Evolutionary conservation across 2,113 vertebrate genomes (phyloP).

Genomic region (Craseonycteris thonglongyai): DNA sequence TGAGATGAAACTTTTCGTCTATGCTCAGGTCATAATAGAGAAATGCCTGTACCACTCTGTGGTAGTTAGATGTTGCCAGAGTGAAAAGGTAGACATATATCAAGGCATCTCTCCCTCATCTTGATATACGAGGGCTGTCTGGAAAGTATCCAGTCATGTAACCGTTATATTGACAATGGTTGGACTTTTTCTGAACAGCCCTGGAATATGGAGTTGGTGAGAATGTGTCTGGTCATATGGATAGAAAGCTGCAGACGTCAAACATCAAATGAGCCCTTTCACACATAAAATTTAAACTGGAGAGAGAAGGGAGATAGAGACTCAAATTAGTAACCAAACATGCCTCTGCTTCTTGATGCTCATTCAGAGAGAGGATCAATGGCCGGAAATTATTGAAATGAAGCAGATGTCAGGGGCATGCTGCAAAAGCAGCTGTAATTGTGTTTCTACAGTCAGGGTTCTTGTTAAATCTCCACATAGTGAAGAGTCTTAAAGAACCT

Average conservation of each 20-base stretch:
- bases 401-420: conserved; percentile 56
- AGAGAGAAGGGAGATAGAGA: not conserved
- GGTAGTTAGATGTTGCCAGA: not conserved
- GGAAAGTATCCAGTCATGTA: too few species aligned
- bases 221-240: not conserved
- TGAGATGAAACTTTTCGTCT: not conserved
- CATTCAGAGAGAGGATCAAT: conserved; percentile 57
- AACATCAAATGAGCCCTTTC: not conserved
- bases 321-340: conserved; percentile 55
- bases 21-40: not conserved
- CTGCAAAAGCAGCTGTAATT: not conserved
- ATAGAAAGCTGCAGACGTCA: not conserved
- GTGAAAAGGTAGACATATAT: not conserved
- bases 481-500: not conserved
- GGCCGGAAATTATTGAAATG: conserved; percentile 68
- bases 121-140: too few species aligned
- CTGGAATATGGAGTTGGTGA: not conserved
- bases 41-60: not conserved
- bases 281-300: not conserved
- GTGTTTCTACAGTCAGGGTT: not conserved
- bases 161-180: too few species aligned
- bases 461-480: not conserved
- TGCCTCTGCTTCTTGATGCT: conserved; percentile 52
- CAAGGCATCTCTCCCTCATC: not conserved
- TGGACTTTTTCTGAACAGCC: too few species aligned